Conservation (phyloP, 1,140 invertebrate genomes). For the Hesperophylax magnus region DNA sequence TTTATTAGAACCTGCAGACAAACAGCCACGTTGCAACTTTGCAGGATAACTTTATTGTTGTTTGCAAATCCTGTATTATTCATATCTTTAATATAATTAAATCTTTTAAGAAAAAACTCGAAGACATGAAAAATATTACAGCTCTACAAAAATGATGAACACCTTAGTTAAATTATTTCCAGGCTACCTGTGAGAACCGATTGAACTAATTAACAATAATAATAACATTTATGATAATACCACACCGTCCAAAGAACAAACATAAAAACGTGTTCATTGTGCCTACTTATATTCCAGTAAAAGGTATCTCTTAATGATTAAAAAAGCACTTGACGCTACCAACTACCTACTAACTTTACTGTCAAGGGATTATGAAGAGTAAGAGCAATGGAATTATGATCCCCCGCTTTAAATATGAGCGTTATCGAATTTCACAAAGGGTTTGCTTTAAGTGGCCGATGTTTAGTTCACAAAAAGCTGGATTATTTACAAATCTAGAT, state of each 20-base stretch:
- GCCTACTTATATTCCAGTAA: not conserved
- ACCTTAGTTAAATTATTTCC: no score
- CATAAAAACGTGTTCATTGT: not conserved
- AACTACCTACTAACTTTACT: not conserved
- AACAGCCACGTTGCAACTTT: no score
- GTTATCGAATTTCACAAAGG: constrained; percentile 43
- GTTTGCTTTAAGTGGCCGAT: constrained; percentile 34
- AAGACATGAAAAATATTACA: no score
- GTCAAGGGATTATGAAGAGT: constrained; percentile 13
- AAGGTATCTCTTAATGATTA: not conserved
- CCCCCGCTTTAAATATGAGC: constrained; percentile 1
- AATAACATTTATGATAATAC: no score
- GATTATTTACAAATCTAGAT: constrained; percentile 15
- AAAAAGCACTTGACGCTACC: constrained; percentile 20
- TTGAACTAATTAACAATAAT: no score
- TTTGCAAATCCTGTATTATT: no score
- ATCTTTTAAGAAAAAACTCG: no score
- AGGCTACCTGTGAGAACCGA: no score
- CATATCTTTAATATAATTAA: no score
- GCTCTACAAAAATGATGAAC: no score
- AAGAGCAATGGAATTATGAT: constrained; percentile 27
- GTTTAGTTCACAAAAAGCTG: constrained; percentile 1
- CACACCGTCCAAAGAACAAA: not conserved
- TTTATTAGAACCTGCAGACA: no score
- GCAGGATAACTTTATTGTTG: no score